phyloP scores from a whole-genome alignment of 2,888 invertebrate species.

The Syrista parreyssii region DNA sequence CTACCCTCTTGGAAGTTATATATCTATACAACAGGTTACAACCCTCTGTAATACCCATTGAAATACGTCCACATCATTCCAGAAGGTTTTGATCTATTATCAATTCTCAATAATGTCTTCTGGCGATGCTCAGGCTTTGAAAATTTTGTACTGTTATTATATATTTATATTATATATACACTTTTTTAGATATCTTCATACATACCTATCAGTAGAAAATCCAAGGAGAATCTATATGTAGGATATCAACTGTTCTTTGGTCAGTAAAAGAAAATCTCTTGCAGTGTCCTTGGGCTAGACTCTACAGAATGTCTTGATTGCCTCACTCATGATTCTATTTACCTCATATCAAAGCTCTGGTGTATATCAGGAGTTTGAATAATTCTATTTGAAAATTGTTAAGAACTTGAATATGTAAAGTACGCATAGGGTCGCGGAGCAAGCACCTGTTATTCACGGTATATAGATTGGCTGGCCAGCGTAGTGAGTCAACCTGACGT shows the following conservation, averaged over 20 bases:
- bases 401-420: not conserved
- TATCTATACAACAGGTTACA: not conserved
- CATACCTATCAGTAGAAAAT: not conserved
- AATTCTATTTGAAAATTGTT: not conserved
- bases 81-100: conserved; percentile 20
- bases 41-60: conserved; percentile 41
- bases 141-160: no score
- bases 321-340: not conserved
- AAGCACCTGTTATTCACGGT: not conserved
- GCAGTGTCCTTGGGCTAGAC: not conserved
- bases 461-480: not conserved
- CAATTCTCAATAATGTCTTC: conserved; percentile 32
- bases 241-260: not conserved
- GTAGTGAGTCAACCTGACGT: conserved; percentile 22
- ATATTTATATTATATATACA: not conserved
- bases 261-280: not conserved
- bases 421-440: not conserved
- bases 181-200: not conserved
- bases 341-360: not conserved
- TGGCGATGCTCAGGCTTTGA: not conserved
- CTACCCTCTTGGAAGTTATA: conserved; percentile 29
- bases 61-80: conserved; percentile 56
- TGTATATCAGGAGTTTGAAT: not conserved
- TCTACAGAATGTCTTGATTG: not conserved
- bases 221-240: not conserved